These are phyloP conservation scores for Lordiphosa mommai DNA, from an alignment of 1,140 invertebrate genomes.

Conservation along the genomic window DNA sequence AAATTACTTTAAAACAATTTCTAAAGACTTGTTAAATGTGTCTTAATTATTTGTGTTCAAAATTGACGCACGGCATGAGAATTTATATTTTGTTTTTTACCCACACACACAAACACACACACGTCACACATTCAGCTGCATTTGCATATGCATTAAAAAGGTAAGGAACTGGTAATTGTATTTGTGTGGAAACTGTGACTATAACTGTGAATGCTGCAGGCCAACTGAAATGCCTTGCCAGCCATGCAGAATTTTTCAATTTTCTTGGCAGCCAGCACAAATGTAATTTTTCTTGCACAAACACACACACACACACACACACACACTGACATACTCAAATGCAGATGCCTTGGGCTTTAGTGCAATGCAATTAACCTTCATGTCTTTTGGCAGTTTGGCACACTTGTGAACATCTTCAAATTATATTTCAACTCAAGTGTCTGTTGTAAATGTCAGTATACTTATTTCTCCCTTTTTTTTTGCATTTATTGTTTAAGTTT, in stretches of 20 bases:
- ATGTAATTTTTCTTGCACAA: slow-evolving; percentile 60
- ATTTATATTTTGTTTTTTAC: neutral
- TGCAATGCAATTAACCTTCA: slow-evolving; percentile 74
- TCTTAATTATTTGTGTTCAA: neutral
- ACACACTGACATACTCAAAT: slow-evolving; percentile 17
- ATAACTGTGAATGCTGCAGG: slow-evolving; percentile 25
- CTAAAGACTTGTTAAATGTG: too few species aligned
- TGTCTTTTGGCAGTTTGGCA: slow-evolving; percentile 67
- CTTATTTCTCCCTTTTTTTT: slow-evolving; percentile 25
- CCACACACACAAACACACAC: slow-evolving; percentile 9
- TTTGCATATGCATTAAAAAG: neutral
- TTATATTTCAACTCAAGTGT: slow-evolving; percentile 42
- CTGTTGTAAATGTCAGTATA: slow-evolving; percentile 3
- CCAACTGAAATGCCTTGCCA: slow-evolving; percentile 30
- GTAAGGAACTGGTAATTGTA: slow-evolving; percentile 4
- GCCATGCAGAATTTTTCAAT: slow-evolving; percentile 63
- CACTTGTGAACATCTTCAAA: slow-evolving; percentile 66
- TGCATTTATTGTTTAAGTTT: slow-evolving; percentile 46
- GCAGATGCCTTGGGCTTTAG: slow-evolving; percentile 32
- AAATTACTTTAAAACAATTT: too few species aligned
- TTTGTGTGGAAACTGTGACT: slow-evolving; percentile 25
- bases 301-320: neutral
- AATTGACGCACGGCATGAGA: neutral
- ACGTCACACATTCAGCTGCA: slow-evolving; percentile 11
- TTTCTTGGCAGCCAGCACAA: slow-evolving; percentile 62